Conservation (phyloP, 2,888 invertebrate species). For the Idaea aversata region DNA sequence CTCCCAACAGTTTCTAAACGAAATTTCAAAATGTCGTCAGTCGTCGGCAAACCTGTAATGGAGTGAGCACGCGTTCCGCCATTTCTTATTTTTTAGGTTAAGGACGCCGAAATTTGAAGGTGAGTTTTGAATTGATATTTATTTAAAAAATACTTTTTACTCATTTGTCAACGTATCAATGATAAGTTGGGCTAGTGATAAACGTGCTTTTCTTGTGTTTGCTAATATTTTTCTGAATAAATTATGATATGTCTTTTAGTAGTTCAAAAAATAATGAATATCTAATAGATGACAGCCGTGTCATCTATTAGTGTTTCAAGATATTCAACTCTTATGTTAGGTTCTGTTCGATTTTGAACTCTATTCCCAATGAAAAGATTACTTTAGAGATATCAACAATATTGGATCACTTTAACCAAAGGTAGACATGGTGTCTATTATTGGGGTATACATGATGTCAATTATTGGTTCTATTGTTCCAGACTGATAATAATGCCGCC, state of each 20-base stretch:
- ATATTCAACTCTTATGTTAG: constrained; percentile 9
- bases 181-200: constrained; percentile 11
- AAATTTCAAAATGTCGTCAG: constrained; percentile 1
- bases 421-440: constrained; percentile 15
- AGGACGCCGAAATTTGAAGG: constrained; percentile 14
- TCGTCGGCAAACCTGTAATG: too few relatives aligned
- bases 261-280: constrained; percentile 11
- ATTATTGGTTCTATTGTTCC: constrained; percentile 18
- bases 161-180: constrained; percentile 8
- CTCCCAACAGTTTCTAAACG: constrained; percentile 5
- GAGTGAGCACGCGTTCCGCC: not conserved
- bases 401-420: constrained; percentile 12
- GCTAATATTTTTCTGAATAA: constrained; percentile 16
- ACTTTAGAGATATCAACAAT: constrained; percentile 15
- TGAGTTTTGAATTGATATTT: constrained; percentile 14
- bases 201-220: constrained; percentile 16
- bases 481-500: constrained; percentile 12
- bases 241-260: constrained; percentile 10
- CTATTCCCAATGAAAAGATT: constrained; percentile 8
- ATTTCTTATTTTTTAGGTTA: constrained; percentile 5
- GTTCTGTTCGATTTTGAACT: constrained; percentile 7
- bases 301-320: constrained; percentile 8
- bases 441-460: constrained; percentile 14
- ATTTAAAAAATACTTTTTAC: constrained; percentile 4
- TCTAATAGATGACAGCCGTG: not conserved